A percentile compares a stretch with the other conserved stretches of the same genome.
phyloP scores from a whole-genome alignment of 2,888 invertebrate species.

The Pseudococcus viburni region DNA sequence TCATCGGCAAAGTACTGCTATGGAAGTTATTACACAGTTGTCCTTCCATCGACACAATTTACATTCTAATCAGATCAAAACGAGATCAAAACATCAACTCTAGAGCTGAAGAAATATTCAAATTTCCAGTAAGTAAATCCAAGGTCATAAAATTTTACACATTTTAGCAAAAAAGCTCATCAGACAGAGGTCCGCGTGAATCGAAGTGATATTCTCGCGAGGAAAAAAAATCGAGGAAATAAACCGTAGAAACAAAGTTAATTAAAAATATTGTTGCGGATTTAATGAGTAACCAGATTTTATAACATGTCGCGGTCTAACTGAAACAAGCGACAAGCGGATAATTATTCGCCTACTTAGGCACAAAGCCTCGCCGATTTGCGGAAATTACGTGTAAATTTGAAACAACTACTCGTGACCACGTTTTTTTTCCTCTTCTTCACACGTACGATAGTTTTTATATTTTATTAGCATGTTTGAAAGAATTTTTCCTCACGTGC shows the following conservation, averaged over 20 bases:
- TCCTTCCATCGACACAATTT: conserved; percentile 56
- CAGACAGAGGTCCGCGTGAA: too few relatives aligned
- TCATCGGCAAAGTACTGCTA: conserved; percentile 64
- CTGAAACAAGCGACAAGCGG: not conserved
- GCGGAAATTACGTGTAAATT: not conserved
- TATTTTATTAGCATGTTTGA: not conserved
- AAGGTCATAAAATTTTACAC: not conserved
- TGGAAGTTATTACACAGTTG: conserved; percentile 61
- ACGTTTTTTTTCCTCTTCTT: not conserved
- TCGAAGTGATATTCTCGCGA: not conserved
- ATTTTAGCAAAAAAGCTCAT: too few relatives aligned
- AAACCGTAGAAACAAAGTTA: not conserved
- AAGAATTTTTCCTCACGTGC: not conserved
- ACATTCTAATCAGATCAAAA: conserved; percentile 59
- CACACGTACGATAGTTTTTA: not conserved
- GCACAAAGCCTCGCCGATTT: not conserved
- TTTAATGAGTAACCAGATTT: not conserved
- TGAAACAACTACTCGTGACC: not conserved
- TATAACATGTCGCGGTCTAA: not conserved
- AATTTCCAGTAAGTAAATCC: conserved; percentile 33
- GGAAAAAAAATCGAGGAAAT: conserved; percentile 13
- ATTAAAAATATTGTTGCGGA: not conserved
- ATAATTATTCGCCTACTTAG: not conserved
- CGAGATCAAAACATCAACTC: conserved; percentile 30
- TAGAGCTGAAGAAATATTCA: conserved; percentile 48